Evolutionary conservation across 2,888 invertebrate species (phyloP), one percentile per base, ranked within the genome.

Genomic region (Byasa hedistus): DNA sequence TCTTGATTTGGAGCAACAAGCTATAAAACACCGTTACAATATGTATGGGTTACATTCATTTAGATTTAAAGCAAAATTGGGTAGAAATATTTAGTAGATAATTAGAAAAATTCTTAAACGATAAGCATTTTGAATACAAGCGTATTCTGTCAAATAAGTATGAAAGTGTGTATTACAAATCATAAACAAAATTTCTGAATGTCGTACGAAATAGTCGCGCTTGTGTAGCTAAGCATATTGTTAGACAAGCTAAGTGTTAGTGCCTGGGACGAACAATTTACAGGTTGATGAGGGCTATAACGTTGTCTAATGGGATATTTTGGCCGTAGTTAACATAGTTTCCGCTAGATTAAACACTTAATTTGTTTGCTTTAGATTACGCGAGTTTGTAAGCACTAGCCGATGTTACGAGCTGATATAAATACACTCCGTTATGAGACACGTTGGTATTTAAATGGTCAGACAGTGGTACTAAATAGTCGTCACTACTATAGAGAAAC

Each of bases 281-380:
- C 66, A 66, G 66, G 66, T 66, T 66, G 66, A 66, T 66, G 66
- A 63, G 66, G 66, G 62, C 66, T 59, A 66, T 66, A 63, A 66
- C 59, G 66, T 66, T 55, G 56, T 48, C 55, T 66, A 63, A 66
- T 63, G 66, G 66, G 66, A 66, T 66, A 66, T 66, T 66, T 66
- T 66, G 62, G 62, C 44, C 59, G 66, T 66, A 66, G 66, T 66
- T 66, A 66, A 66, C 66, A 63, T 66, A 63, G 66, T 66, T 66
- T 66, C 66, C 55, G 66, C 63, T 63, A 66, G 63, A 66, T 66
- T 66, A 66, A 66, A 63, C 59, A 63, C 63, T 66, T 66, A 66
- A 66, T 66, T 63, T 63, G 66, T 66, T 62, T 61, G 63, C 59
- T 66, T 66, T 63, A 66, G 66, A 55, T 62, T 59, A 66, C 58